Base-by-base conservation (phyloP, 2,888 invertebrate species). In the Pinctada fucata region DNA sequence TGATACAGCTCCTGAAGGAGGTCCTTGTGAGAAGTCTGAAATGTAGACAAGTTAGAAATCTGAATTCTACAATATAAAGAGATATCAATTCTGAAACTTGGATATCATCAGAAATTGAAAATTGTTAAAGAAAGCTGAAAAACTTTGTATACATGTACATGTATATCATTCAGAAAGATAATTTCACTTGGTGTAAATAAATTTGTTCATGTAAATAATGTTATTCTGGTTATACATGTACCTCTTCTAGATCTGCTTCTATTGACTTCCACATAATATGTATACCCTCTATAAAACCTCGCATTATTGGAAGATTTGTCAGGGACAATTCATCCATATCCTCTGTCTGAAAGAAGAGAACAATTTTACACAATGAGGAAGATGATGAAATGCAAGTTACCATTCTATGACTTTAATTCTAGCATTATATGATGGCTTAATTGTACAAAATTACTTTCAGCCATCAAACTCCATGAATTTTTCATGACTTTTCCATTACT, bases 181-280 rank as follows among this genome's bases (percentile, higher is more conserved):
- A 31, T 31, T 31, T 31, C 31, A 31, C 31, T 31, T 31, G 31
- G 31, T 31, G 31, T 31, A 31, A 31, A 31, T 31, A 31, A 31
- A 31, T 31, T 31, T 31, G 31, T 31, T 1, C 31, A 31, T 31
- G 31, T 31, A 31, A 31, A 31, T 31, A 31, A 31, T 58, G 58
- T 58, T 1, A 66, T 13, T n/a, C 13, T 66, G 66, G 6, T 13
- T 16, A 6, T 8, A n/a, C 6, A 8, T 66, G n/a, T 82, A 89
- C 88, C 84, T 87, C 84, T 63, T 84, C 79, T 4, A 89, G 82
- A 31, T 86, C 70, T 1, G 78, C 69, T 2, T 79, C 76, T 31
- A 87, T 83, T 3, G 84, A 80, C 1, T 85, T 86, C 88, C 89
- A 90, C 71, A 91, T 81, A 16, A 90, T 85, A 50, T 84, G 86